Evolutionary conservation across 1,140 invertebrate genomes (phyloP), one percentile per base, ranked within the genome.

Genomic region (Sinella curviseta): DNA sequence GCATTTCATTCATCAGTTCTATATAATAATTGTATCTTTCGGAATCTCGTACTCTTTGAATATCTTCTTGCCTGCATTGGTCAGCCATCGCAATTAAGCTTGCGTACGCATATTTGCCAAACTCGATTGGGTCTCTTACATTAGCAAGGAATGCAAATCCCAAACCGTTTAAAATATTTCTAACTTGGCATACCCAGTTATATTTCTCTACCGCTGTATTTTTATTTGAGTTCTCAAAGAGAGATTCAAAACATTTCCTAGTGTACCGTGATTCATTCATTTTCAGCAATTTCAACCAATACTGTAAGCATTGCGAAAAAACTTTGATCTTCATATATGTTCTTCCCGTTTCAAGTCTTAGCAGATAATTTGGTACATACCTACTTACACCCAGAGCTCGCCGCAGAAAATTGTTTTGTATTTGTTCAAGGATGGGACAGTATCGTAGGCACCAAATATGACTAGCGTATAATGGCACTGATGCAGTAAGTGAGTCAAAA

Each of bases 391-490:
- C 54, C 26, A 79, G 33, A 39, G 36, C 28, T 75, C 26, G 14
- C n/a, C 36, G 39, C 12, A 54, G 24, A 36, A 36, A 79, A 8
- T 14, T 8, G 55, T 2, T 26, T 55, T 79, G 78, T 39, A 79
- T 36, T 48, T 24, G 8, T 78, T 78, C 77, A 1, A 78, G 30
- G 1, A 74, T 39, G 12, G 26, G 14, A n/a, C 74, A 24, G 36
- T 79, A 73, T 4, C 14, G n/a, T 30, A 55, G 30, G 36, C 28
- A 33, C n/a, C n/a, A n/a, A n/a, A n/a, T n/a, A n/a, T n/a, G n/a
- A n/a, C n/a, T n/a, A n/a, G n/a, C n/a, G n/a, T 74, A 73, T 76
- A 26, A 76, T 76, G 20, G 28, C 34, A 2, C 34, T 30, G 8
- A 14, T 54, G 54, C 76, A 79, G 1, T 65, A 31, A 17, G 57